Percentiles rank a stretch among this genome's conserved stretches.
These are phyloP conservation scores for Drosophila mayri DNA, from an alignment of 1,140 invertebrate genomes.

Conservation along the genomic window DNA sequence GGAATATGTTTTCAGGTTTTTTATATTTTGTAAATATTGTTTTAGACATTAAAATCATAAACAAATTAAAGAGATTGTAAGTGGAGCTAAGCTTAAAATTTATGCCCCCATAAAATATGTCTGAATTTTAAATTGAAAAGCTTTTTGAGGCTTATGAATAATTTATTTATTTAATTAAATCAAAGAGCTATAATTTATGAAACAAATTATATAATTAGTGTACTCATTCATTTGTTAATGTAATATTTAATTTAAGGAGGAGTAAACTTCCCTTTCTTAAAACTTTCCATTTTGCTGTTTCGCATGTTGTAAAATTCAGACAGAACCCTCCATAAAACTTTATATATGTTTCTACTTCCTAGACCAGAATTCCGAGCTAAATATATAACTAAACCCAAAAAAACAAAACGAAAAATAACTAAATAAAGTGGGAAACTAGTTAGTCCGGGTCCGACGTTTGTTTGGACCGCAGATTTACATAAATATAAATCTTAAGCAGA, in stretches of 20 bases:
- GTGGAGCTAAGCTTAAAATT: not conserved
- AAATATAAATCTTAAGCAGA: conserved; percentile 55
- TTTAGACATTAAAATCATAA: not conserved
- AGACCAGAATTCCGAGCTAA: conserved; percentile 21
- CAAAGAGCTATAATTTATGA: not conserved
- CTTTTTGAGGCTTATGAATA: conserved; percentile 3
- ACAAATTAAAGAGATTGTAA: conserved; percentile 4
- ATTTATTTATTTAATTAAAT: not conserved
- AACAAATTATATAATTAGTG: not conserved
- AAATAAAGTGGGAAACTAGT: conserved; percentile 49
- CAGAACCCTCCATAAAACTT: conserved; percentile 4
- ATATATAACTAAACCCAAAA: conserved; percentile 5
- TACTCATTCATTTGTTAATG: not conserved
- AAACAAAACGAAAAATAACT: conserved; percentile 6
- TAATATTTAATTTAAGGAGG: no score
- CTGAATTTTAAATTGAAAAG: not conserved
- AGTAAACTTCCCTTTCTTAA: not conserved
- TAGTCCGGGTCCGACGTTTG: conserved; percentile 41
- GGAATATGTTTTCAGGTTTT: not conserved
- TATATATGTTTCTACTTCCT: conserved; percentile 28
- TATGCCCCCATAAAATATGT: not conserved
- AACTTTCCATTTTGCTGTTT: conserved; percentile 35
- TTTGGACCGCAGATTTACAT: conserved; percentile 50
- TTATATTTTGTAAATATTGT: not conserved
- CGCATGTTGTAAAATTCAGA: not conserved